phyloP scores from a whole-genome alignment of 2,113 vertebrate species.

The Pyxicephalus adspersus region DNA sequence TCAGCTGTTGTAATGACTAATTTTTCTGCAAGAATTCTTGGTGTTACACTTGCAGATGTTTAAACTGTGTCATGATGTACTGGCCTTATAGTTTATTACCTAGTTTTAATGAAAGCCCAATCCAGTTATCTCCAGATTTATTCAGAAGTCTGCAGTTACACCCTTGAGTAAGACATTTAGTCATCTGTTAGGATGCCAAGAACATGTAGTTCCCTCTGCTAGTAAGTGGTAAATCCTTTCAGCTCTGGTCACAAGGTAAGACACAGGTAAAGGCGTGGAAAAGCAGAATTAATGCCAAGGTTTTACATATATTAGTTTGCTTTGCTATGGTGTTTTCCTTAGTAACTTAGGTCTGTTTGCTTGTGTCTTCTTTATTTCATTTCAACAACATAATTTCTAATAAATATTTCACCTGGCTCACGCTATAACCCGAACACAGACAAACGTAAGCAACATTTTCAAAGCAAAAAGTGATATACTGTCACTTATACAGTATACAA shows the following conservation, averaged over 20 bases:
- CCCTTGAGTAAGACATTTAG: conserved; percentile 63
- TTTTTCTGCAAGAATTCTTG: not conserved
- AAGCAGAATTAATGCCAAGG: not conserved
- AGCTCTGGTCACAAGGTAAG: conserved; percentile 60
- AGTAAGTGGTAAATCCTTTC: conserved; percentile 54
- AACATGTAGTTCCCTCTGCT: conserved; percentile 62
- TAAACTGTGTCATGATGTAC: not conserved
- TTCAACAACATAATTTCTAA: not conserved
- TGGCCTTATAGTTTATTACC: not conserved
- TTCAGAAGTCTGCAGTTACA: conserved; percentile 37
- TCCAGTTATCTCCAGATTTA: conserved; percentile 28
- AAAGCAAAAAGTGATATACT: too few species aligned
- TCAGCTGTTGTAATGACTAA: too few species aligned
- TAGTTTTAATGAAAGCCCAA: not conserved
- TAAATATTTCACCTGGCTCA: not conserved
- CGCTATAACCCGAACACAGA: too few species aligned
- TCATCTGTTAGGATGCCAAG: conserved; percentile 63
- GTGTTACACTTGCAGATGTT: not conserved
- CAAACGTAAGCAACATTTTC: too few species aligned
- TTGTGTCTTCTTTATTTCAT: not conserved
- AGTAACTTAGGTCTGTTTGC: not conserved
- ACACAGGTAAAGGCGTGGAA: conserved; percentile 62
- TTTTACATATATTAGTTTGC: not conserved
- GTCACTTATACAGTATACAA: too few species aligned
- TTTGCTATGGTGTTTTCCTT: conserved; percentile 5